These are phyloP conservation scores for Oligia fasciuncula DNA, from an alignment of 2,888 invertebrate genomes.

Conservation along the genomic window DNA sequence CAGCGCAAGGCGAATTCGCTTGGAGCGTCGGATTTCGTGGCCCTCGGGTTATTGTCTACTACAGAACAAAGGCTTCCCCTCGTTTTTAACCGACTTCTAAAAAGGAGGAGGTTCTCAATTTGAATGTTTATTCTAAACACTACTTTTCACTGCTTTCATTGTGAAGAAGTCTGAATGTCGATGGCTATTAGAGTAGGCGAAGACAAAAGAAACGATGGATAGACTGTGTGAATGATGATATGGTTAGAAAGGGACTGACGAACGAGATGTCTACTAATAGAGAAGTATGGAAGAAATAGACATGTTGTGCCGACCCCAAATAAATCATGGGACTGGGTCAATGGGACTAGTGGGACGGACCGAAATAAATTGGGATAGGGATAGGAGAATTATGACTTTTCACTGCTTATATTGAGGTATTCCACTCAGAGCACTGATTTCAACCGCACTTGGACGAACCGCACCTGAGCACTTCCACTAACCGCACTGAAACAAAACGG, in stretches of 20 bases:
- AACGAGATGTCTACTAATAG: not conserved
- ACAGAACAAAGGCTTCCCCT: not conserved
- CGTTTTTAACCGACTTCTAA: not conserved
- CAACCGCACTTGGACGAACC: no score
- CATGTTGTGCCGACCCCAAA: not conserved
- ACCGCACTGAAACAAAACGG: not conserved
- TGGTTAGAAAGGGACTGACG: not conserved
- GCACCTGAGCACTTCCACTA: no score
- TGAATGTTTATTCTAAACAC: not conserved
- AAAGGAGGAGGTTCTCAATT: no score
- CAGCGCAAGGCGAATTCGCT: no score
- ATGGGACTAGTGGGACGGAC: no score
- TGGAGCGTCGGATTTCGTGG: no score
- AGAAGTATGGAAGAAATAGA: not conserved
- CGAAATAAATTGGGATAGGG: not conserved
- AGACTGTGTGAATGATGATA: not conserved
- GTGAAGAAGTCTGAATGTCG: not conserved
- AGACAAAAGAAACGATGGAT: not conserved
- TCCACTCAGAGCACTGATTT: no score
- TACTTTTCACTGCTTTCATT: no score
- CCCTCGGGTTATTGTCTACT: not conserved
- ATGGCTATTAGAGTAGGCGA: not conserved
- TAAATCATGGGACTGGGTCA: not conserved
- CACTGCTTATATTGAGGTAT: not conserved
- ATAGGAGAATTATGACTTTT: not conserved